These are phyloP conservation scores for Atlantisia rogersi DNA, from an alignment of 2,113 vertebrate species.

Conservation along the genomic window DNA sequence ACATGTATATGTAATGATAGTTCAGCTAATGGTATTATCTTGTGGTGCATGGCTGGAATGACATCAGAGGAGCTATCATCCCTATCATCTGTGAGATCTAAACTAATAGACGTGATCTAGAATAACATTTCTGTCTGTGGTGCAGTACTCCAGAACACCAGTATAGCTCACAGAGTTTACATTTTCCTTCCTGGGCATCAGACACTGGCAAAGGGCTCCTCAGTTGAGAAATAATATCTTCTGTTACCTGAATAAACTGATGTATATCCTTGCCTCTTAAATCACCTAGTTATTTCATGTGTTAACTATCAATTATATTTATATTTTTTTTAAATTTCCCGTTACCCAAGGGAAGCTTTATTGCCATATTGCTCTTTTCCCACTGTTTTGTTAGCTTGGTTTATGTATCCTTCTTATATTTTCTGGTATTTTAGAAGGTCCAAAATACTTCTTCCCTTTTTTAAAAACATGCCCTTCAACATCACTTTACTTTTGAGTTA, in stretches of 20 bases:
- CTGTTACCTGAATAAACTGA: neutral
- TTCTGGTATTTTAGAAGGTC: neutral
- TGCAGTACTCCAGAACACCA: neutral
- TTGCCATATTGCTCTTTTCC: neutral
- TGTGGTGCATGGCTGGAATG: conserved; percentile 1
- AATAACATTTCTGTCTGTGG: conserved; percentile 18
- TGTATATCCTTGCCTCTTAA: neutral
- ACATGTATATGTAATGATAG: neutral
- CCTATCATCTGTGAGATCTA: neutral
- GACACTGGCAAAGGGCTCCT: neutral
- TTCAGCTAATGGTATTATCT: conserved; percentile 14
- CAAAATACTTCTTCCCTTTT: neutral
- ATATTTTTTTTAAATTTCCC: neutral
- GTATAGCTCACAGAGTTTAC: neutral
- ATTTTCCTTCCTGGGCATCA: neutral
- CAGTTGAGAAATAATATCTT: neutral
- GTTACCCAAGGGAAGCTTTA: neutral
- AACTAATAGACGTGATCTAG: conserved; percentile 26
- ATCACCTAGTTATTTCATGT: neutral
- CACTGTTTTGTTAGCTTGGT: neutral
- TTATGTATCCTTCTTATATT: neutral
- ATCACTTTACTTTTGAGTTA: neutral
- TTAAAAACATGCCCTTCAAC: neutral
- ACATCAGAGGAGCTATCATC: conserved; percentile 28
- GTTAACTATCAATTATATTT: neutral